A percentile compares a stretch with the other conserved stretches of the same genome.
phyloP scores from a whole-genome alignment of 2,888 invertebrate species.

The Synergus itoensis region DNA sequence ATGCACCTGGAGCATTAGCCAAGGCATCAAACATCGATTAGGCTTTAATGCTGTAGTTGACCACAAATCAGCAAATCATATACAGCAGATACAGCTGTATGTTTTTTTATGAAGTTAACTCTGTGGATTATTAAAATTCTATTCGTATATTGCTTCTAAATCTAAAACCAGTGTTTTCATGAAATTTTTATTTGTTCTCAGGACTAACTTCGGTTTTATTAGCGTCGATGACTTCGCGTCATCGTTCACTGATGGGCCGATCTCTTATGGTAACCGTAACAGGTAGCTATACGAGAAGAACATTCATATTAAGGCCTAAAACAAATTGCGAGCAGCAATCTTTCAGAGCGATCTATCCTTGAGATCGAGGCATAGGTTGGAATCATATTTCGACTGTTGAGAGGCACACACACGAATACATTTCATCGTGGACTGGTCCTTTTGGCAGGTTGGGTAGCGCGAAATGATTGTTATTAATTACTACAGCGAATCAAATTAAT shows the following conservation, averaged over 20 bases:
- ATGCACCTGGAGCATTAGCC: not conserved
- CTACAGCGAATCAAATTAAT: conserved; percentile 37
- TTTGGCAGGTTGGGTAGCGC: conserved; percentile 52
- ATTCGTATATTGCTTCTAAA: too few relatives aligned
- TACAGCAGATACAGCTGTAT: too few relatives aligned
- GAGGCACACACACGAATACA: conserved; percentile 43
- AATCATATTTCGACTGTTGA: conserved; percentile 65
- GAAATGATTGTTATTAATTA: conserved; percentile 63
- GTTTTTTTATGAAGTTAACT: not conserved
- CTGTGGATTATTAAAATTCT: not conserved
- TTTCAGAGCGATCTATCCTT: conserved; percentile 67
- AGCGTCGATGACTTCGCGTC: conserved; percentile 16
- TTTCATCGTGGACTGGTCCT: conserved; percentile 30
- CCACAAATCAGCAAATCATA: not conserved
- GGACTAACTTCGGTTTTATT: conserved; percentile 6
- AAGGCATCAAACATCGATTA: not conserved
- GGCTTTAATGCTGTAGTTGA: not conserved
- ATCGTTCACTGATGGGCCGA: conserved; percentile 36
- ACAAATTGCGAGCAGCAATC: conserved; percentile 68
- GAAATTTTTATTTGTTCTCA: not conserved
- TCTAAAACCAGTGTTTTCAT: too few relatives aligned
- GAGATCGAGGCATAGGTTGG: conserved; percentile 64
- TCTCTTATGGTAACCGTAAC: conserved; percentile 54
- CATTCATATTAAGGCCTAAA: conserved; percentile 68
- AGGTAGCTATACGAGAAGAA: conserved; percentile 63